Percentiles rank a stretch among this genome's conserved stretches.
Conservation (phyloP, 2,888 invertebrate genomes). For the Parascotia fuliginaria region DNA sequence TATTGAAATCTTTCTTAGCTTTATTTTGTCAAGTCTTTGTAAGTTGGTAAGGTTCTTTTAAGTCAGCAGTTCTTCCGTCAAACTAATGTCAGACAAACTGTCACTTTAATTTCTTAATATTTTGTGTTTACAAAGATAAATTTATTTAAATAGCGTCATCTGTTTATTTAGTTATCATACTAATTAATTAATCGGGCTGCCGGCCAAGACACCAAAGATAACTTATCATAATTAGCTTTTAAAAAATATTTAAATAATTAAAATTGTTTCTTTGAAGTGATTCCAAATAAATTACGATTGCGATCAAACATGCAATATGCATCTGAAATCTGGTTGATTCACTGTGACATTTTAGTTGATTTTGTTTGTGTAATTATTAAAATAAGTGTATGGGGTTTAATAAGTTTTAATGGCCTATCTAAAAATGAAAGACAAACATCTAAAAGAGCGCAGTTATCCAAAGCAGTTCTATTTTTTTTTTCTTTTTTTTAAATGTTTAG, state of each 20-base stretch:
- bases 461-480: no score
- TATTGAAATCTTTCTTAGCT: no score
- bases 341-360: background rate
- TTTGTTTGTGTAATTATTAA: background rate
- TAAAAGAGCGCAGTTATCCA: no score
- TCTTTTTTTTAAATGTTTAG: no score
- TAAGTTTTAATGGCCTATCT: no score
- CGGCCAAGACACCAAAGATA: conserved; percentile 30
- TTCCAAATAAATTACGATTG: conserved; percentile 18
- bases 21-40: no score
- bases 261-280: conserved; percentile 26
- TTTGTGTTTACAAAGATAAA: background rate
- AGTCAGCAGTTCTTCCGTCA: no score
- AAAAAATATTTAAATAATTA: conserved; percentile 20
- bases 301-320: conserved; percentile 12
- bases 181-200: conserved; percentile 40
- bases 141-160: background rate
- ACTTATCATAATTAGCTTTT: conserved; percentile 37
- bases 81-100: no score
- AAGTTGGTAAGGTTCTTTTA: no score
- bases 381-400: no score
- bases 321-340: conserved; percentile 1
- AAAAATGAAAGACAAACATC: no score
- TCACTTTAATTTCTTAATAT: no score
- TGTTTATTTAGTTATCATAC: conserved; percentile 20